phyloP scores from a whole-genome alignment of 1,140 invertebrate genomes.

The Micrasema longulum region DNA sequence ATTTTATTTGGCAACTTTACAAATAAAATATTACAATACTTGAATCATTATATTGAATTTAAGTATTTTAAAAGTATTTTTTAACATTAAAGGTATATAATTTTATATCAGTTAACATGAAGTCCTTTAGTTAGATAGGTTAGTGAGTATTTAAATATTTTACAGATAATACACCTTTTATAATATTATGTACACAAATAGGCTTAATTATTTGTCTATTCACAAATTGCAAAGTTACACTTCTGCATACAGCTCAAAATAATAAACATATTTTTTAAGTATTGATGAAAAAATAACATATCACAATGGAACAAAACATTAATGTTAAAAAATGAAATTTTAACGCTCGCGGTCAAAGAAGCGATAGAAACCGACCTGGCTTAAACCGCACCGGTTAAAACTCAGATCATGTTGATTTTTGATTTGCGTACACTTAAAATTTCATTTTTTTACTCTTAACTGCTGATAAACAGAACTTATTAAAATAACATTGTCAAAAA shows the following conservation, averaged over 20 bases:
- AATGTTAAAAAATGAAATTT: no score
- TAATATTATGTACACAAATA: conserved; percentile 34
- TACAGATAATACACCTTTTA: conserved; percentile 44
- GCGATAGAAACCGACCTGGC: no score
- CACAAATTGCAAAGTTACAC: conserved; percentile 52
- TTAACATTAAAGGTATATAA: conserved; percentile 25
- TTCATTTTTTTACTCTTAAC: no score
- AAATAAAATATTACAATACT: conserved; percentile 38
- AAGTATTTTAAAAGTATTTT: conserved; percentile 25
- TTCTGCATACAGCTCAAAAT: conserved; percentile 31
- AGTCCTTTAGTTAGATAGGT: conserved; percentile 29
- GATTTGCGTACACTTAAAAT: no score
- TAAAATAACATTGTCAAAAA: no score
- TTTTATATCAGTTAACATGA: conserved; percentile 39
- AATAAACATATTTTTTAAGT: conserved; percentile 9
- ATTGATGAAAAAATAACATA: no score
- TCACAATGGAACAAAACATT: no score
- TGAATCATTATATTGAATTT: conserved; percentile 23
- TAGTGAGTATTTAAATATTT: conserved; percentile 31
- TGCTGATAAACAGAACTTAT: no score
- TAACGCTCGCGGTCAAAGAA: no score
- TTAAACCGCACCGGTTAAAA: no score
- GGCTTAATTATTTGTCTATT: conserved; percentile 49
- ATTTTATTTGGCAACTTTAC: conserved; percentile 54
- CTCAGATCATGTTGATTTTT: no score